These are phyloP conservation scores for Embidobia sp. DNA, from an alignment of 2,888 invertebrate species.

Conservation along the genomic window DNA sequence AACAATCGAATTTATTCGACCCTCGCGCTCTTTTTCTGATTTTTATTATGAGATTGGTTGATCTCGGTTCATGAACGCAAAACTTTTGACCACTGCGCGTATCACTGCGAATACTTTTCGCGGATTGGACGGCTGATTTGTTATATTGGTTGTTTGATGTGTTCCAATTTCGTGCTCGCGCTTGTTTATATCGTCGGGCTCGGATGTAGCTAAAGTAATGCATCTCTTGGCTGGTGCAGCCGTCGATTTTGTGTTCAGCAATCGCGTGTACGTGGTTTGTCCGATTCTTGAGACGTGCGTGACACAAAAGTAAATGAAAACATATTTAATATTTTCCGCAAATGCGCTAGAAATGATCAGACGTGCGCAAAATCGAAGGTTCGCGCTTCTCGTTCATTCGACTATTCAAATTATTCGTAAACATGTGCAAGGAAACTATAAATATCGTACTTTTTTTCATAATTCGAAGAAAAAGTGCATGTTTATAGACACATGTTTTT, in stretches of 20 bases:
- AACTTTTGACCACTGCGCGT: constrained; percentile 25
- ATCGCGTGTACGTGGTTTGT: constrained; percentile 46
- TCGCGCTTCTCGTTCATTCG: too few species aligned
- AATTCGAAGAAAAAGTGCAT: too few species aligned
- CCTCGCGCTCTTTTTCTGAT: not conserved
- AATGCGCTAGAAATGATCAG: constrained; percentile 28
- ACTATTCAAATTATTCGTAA: constrained; percentile 38
- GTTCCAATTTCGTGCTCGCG: constrained; percentile 45
- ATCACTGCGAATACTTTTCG: constrained; percentile 31
- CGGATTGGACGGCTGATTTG: constrained; percentile 51
- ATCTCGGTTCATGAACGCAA: not conserved
- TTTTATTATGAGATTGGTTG: not conserved
- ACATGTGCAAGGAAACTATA: constrained; percentile 3
- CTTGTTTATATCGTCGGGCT: constrained; percentile 34
- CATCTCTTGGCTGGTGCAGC: constrained; percentile 5
- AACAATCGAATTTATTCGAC: too few species aligned
- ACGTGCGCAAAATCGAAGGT: too few species aligned
- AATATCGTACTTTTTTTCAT: not conserved
- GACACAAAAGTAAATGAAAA: constrained; percentile 43
- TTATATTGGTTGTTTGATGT: constrained; percentile 53
- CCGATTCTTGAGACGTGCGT: constrained; percentile 35
- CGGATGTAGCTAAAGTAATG: constrained; percentile 10
- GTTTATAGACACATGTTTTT: too few species aligned
- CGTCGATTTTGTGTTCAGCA: constrained; percentile 26
- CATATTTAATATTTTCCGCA: constrained; percentile 30